These are phyloP conservation scores for Hoplodrina ambigua DNA, from an alignment of 2,888 invertebrate species.

Conservation along the genomic window DNA sequence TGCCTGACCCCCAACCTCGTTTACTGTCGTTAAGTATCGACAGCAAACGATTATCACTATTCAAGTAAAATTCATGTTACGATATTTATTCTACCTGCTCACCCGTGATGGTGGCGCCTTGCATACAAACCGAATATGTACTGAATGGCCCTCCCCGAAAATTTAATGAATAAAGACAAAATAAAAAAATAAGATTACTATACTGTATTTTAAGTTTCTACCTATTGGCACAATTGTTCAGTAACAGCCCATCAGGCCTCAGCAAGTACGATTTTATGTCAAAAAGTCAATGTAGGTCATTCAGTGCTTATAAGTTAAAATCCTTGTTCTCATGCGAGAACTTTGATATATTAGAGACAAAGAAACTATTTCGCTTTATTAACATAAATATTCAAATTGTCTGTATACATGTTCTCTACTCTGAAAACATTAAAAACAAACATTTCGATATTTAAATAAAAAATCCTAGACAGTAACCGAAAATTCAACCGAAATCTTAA, in stretches of 20 bases:
- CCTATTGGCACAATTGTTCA: neutral
- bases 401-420: neutral
- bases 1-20: neutral
- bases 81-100: neutral
- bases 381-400: neutral
- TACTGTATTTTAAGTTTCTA: neutral
- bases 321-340: neutral
- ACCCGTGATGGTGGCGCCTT: constrained; percentile 10
- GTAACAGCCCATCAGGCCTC: neutral
- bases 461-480: neutral
- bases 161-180: neutral
- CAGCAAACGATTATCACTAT: no score
- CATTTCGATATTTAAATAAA: no score
- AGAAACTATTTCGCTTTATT: neutral
- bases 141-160: neutral
- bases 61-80: no score
- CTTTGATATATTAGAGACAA: neutral
- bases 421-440: neutral
- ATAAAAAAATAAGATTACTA: no score
- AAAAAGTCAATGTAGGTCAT: constrained; percentile 6
- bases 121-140: neutral
- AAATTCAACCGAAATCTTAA: neutral
- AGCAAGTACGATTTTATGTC: neutral
- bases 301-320: constrained; percentile 8
- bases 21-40: neutral